Evolutionary conservation across 1,140 invertebrate genomes (phyloP).

Genomic region (Plutomurus gul): DNA sequence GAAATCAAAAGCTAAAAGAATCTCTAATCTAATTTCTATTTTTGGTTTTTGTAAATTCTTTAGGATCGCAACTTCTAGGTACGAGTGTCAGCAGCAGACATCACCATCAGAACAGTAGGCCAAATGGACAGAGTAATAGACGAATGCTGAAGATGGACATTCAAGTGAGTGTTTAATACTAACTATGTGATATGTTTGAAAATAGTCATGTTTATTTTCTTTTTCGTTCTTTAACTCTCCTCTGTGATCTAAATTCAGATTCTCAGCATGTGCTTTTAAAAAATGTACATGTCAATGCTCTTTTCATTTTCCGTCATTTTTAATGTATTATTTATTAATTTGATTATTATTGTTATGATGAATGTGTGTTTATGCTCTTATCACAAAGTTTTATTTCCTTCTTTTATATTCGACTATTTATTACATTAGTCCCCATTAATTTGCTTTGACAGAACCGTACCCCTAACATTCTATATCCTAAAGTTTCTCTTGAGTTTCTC

Average conservation of each 20-base stretch:
- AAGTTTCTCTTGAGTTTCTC: too few species aligned
- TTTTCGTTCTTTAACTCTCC: neutral
- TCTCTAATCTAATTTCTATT: conserved; percentile 17
- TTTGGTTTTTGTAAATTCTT: neutral
- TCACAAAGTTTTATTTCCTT: too few species aligned
- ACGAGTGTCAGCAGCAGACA: conserved; percentile 30
- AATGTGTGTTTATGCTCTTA: neutral
- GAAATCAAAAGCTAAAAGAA: conserved; percentile 2
- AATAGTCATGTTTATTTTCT: conserved; percentile 26
- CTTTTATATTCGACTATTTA: too few species aligned
- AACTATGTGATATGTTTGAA: neutral
- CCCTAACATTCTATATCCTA: too few species aligned
- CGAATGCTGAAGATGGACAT: conserved; percentile 42
- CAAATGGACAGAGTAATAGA: conserved; percentile 40
- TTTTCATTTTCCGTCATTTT: neutral
- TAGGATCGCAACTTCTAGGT: conserved; percentile 18
- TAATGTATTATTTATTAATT: neutral
- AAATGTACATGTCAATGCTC: conserved; percentile 10
- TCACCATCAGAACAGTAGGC: conserved; percentile 33
- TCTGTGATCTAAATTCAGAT: neutral
- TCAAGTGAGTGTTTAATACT: conserved; percentile 37
- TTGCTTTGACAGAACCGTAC: neutral
- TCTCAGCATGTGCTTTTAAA: neutral
- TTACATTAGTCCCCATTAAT: neutral
- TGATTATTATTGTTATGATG: neutral